A percentile compares a stretch with the other conserved stretches of the same genome.
Conservation (phyloP, 2,888 invertebrate genomes). For the Mesorhabditis spiculigera region DNA sequence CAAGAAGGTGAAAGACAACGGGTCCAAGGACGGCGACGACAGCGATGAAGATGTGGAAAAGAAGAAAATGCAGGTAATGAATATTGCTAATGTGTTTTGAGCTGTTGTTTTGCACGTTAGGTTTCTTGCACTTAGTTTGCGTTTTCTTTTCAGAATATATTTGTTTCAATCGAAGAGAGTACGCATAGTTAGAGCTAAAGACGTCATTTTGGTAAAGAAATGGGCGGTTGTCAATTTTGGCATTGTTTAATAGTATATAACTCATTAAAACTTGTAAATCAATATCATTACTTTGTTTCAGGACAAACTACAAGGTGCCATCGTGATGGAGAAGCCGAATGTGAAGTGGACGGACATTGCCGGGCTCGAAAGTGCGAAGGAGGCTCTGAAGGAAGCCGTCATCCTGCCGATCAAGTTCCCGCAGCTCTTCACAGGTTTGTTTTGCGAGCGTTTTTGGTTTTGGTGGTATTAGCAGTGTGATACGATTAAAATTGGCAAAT, state of each 20-base stretch:
- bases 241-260: no score
- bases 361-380: conserved; percentile 92
- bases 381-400: conserved; percentile 96
- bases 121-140: no score
- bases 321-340: conserved; percentile 92
- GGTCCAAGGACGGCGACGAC: conserved; percentile 70
- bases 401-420: conserved; percentile 98
- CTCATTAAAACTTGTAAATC: no score
- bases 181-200: no score
- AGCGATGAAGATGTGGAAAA: conserved; percentile 86
- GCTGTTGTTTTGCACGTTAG: no score
- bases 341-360: conserved; percentile 98
- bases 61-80: conserved; percentile 79
- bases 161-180: no score
- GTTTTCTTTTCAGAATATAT: no score
- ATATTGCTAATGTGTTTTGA: no score
- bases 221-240: no score
- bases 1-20: conserved; percentile 60
- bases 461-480: no score
- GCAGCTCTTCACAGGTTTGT: conserved; percentile 84
- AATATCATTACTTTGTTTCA: conserved; percentile 21
- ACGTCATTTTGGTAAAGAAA: no score
- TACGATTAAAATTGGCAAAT: no score
- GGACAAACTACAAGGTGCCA: conserved; percentile 68
- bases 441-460: background rate